Conservation (phyloP, 2,888 invertebrate species). For the Clanis bilineata region DNA sequence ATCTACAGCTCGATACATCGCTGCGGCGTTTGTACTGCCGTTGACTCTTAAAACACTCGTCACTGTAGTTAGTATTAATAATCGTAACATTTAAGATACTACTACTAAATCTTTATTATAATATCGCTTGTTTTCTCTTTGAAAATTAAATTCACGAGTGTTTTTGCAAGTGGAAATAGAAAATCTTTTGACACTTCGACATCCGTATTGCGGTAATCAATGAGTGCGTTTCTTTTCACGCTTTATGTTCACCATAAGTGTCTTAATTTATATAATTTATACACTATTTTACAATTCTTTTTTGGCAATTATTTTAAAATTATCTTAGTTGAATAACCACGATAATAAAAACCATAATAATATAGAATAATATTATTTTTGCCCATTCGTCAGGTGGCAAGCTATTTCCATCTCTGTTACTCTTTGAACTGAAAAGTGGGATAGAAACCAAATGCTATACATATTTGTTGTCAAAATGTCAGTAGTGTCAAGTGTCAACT, state of each 20-base stretch:
- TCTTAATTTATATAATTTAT: neutral
- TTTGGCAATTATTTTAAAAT: too few species aligned
- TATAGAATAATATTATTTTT: too few species aligned
- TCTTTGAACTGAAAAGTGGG: too few species aligned
- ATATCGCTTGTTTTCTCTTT: neutral
- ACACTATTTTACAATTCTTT: neutral
- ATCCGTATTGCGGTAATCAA: conserved; percentile 4
- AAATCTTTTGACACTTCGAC: neutral
- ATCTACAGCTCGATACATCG: conserved; percentile 63
- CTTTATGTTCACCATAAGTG: too few species aligned
- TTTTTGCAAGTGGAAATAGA: neutral
- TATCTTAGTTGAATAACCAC: too few species aligned
- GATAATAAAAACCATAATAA: too few species aligned
- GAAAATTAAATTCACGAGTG: neutral
- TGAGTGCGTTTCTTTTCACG: neutral
- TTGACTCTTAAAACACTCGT: conserved; percentile 38
- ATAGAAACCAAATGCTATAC: neutral
- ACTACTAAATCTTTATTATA: neutral
- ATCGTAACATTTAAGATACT: conserved; percentile 2
- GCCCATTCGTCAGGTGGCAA: too few species aligned
- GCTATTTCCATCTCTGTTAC: too few species aligned
- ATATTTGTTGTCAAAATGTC: too few species aligned
- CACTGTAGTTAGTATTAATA: conserved; percentile 45
- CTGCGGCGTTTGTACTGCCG: conserved; percentile 32
- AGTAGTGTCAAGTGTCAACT: too few species aligned